phyloP scores from a whole-genome alignment of 2,888 invertebrate genomes.

The Ormyrus rosae region DNA sequence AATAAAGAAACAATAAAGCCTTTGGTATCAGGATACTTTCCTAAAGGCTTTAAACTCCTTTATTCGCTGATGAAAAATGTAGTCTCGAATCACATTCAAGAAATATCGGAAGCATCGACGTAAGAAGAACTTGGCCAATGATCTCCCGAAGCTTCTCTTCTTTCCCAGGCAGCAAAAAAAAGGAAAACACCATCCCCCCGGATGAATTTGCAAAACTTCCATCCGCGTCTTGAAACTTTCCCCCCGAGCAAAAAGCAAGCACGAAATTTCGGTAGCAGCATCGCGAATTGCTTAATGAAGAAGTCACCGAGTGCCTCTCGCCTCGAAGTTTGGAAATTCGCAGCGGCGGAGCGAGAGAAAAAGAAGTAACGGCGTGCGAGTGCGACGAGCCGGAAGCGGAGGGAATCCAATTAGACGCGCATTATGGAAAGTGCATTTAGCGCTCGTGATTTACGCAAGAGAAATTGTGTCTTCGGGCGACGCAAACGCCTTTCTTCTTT shows the following conservation, averaged over 20 bases:
- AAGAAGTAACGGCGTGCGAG: neutral
- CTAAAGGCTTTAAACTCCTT: too few species aligned
- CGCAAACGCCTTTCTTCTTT: constrained; percentile 23
- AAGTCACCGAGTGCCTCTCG: neutral
- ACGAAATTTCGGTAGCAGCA: neutral
- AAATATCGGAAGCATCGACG: too few species aligned
- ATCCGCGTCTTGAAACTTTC: neutral
- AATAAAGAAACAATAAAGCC: too few species aligned
- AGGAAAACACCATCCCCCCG: too few species aligned
- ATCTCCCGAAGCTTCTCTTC: too few species aligned
- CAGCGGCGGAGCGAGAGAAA: neutral
- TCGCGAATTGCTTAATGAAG: neutral
- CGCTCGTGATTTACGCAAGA: constrained; percentile 15
- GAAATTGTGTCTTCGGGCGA: neutral
- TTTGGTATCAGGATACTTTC: too few species aligned
- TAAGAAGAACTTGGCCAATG: too few species aligned
- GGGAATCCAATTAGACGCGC: constrained; percentile 33
- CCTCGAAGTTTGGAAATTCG: neutral
- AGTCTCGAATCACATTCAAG: too few species aligned
- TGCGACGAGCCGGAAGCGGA: neutral
- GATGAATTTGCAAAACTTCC: too few species aligned
- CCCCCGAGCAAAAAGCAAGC: neutral
- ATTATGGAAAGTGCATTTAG: constrained; percentile 45
- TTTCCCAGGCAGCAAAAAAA: too few species aligned
- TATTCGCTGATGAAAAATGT: too few species aligned